These are phyloP conservation scores for Atopsyche davidsoni DNA, from an alignment of 1,140 invertebrate genomes.

Conservation along the genomic window DNA sequence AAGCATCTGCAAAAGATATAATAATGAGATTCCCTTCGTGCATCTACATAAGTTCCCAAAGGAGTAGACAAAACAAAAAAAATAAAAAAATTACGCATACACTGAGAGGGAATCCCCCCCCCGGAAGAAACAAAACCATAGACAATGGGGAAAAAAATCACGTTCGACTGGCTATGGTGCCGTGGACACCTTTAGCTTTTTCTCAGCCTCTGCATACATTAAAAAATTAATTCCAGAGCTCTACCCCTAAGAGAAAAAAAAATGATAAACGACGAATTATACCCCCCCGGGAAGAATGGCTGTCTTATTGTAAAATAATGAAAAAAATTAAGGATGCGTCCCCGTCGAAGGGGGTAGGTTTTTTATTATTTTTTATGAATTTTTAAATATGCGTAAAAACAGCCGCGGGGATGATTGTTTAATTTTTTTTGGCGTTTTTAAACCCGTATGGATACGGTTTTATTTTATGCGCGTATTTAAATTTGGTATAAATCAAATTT, in stretches of 20 bases:
- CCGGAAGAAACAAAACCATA: too few species aligned
- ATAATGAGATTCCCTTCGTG: background rate
- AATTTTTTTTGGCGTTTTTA: too few species aligned
- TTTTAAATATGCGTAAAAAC: too few species aligned
- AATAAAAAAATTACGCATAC: background rate
- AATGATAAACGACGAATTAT: conserved; percentile 4
- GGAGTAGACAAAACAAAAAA: conserved; percentile 4
- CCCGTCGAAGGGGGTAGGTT: too few species aligned
- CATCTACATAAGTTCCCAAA: background rate
- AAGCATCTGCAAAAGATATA: background rate
- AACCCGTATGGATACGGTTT: too few species aligned
- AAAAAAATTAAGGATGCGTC: conserved; percentile 15
- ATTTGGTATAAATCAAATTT: too few species aligned
- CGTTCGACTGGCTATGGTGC: too few species aligned
- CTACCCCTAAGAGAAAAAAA: conserved; percentile 1
- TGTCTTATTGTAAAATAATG: conserved; percentile 13
- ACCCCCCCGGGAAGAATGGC: conserved; percentile 5
- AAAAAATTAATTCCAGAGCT: conserved; percentile 11
- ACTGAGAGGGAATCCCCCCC: too few species aligned
- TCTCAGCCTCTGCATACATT: conserved; percentile 14
- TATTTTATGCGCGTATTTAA: too few species aligned
- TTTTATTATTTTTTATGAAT: too few species aligned
- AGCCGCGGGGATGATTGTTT: too few species aligned
- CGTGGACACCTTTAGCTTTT: conserved; percentile 12
- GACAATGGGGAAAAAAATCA: too few species aligned